A percentile compares a stretch with the other conserved stretches of the same genome.
Evolutionary conservation across 2,113 vertebrate genomes (phyloP).

Genomic region (Anhinga rufa): DNA sequence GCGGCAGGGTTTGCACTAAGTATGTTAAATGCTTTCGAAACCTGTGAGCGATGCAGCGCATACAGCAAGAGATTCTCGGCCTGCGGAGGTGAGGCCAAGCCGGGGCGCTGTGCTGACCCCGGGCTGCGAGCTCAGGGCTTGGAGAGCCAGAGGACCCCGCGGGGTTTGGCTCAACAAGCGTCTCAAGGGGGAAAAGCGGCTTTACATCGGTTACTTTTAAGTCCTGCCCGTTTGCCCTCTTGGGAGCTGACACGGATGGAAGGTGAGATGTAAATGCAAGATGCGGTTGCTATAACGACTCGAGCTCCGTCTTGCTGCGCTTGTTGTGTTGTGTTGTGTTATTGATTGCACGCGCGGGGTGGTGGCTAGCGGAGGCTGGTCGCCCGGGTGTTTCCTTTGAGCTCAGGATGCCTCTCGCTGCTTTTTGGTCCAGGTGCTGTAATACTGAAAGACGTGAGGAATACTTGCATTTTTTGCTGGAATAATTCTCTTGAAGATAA

Average conservation of each 20-base stretch:
- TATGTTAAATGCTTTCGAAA: neutral
- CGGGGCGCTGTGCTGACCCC: fast-evolving
- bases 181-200: neutral
- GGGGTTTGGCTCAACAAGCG: neutral
- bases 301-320: neutral
- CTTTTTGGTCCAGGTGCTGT: neutral
- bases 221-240: neutral
- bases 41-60: neutral
- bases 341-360: fast-evolving
- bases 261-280: neutral
- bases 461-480: neutral
- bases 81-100: neutral
- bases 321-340: neutral
- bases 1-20: fast-evolving
- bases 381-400: neutral
- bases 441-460: neutral
- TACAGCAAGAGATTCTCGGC: neutral
- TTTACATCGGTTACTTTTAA: neutral
- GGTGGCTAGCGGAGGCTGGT: neutral
- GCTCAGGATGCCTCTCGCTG: neutral
- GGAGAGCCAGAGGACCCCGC: neutral
- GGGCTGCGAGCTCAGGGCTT: neutral
- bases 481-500: neutral
- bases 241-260: neutral
- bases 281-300: neutral